These are phyloP conservation scores for Drosophila kambysellisi DNA, from an alignment of 2,888 invertebrate species.

Conservation along the genomic window DNA sequence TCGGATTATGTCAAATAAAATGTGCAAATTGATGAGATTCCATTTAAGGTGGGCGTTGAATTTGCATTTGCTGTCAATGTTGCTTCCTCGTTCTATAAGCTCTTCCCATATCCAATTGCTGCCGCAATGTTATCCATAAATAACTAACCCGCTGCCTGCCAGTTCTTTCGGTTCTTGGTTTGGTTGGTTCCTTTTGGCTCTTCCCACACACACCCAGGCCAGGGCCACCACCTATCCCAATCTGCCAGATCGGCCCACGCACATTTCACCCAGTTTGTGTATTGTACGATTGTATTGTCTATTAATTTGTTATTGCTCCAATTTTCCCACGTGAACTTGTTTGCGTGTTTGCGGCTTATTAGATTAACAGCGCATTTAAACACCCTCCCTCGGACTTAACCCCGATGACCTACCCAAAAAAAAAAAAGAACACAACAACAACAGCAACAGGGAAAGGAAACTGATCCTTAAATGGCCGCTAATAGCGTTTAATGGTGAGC, in stretches of 20 bases:
- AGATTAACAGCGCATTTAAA: slow-evolving; percentile 72
- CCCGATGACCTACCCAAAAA: slow-evolving; percentile 53
- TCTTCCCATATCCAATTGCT: slow-evolving; percentile 74
- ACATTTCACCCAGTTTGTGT: slow-evolving; percentile 10
- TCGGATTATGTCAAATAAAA: slow-evolving; percentile 61
- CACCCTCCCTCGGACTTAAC: slow-evolving; percentile 52
- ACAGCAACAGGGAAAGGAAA: slow-evolving; percentile 25
- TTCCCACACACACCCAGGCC: slow-evolving; percentile 83
- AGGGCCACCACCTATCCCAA: slow-evolving; percentile 14
- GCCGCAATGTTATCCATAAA: slow-evolving; percentile 63
- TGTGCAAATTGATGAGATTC: slow-evolving; percentile 67
- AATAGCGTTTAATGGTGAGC: slow-evolving; percentile 78
- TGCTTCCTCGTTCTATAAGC: slow-evolving; percentile 48
- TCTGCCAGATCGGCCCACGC: slow-evolving; percentile 36
- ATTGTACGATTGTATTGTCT: slow-evolving; percentile 20
- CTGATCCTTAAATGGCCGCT: slow-evolving; percentile 78
- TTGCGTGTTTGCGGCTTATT: slow-evolving; percentile 82
- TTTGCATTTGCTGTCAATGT: slow-evolving; percentile 8
- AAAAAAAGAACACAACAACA: slow-evolving; percentile 3
- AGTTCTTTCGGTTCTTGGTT: neutral
- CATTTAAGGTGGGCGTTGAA: slow-evolving; percentile 51
- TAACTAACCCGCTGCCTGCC: slow-evolving; percentile 41
- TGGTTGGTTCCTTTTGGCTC: slow-evolving; percentile 14
- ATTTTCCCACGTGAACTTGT: slow-evolving; percentile 84
- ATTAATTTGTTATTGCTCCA: slow-evolving; percentile 65